Base-by-base conservation (phyloP, 2,797 vertebrate genomes). In the Gobio occitaniae region DNA sequence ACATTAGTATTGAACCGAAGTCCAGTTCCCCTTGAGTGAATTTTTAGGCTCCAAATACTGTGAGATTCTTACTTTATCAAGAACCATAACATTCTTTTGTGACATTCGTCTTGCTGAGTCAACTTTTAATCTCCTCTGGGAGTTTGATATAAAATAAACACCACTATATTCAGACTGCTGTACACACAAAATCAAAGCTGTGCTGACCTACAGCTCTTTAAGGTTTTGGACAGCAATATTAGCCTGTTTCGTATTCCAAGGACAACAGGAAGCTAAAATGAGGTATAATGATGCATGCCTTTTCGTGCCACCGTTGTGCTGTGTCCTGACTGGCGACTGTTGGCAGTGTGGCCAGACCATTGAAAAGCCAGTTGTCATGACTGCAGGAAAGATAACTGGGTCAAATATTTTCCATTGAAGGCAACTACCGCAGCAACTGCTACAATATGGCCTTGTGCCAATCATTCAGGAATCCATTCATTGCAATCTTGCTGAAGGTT, bases 51-150 rank as follows among this genome's bases (percentile, higher is more conserved):
- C 70, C 48, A 84, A 83, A 80, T 74, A 80, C 54, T 80, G 82
- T 61, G 70, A 81, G 63, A 70, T 16, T 87, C 69, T 79, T 66
- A 81, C 70, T 87, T 80, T 77, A 81, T 84, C 61, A 77, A 47
- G 77, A 76, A 32, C 41, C 72, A 63, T 80, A 54, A 76, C 41
- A 38, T 63, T 25, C 47, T 36, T 59, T 65, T 0, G 48, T 80
- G 82, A 50, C 70, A 44, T 84, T 44, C 74, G 54, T 78, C 61
- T 87, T 72, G 54, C 83, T 12, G 54, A 78, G 78, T 78, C 32
- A 17, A 61, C 78, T 66, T 19, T 66, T 63, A 85, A 78, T 84
- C 78, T 77, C 54, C 44, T 44, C n/a, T 81, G 83, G 80, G 79
- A 74, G 76, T 68, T 78, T 61, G 79, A 77, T 70, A 59, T 72